These are phyloP conservation scores for Caenorhabditis becei DNA, from an alignment of 2,888 invertebrate species.

Conservation along the genomic window DNA sequence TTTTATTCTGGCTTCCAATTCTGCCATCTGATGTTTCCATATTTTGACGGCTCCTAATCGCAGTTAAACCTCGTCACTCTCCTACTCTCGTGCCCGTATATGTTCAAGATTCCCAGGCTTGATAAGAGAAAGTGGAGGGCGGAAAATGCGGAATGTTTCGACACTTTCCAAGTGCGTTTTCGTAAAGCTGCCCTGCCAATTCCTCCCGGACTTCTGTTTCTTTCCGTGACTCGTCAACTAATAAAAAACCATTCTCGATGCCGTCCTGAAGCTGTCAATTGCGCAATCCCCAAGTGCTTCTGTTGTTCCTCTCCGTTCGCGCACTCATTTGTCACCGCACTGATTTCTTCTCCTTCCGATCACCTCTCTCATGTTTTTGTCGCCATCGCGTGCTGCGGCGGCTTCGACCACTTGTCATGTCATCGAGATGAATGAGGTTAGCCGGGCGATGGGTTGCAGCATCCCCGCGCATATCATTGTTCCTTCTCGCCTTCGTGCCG, in stretches of 20 bases:
- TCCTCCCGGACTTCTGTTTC: too few relatives aligned
- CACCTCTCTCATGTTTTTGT: conserved; percentile 32
- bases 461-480: conserved; percentile 55
- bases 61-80: conserved; percentile 50
- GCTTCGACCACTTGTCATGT: conserved; percentile 55
- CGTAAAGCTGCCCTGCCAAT: too few relatives aligned
- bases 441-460: conserved; percentile 43
- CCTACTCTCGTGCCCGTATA: conserved; percentile 31
- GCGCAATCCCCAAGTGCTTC: conserved; percentile 10
- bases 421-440: conserved; percentile 60
- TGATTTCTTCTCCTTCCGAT: conserved; percentile 32
- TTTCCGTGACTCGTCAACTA: not conserved
- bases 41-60: conserved; percentile 61
- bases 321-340: conserved; percentile 40
- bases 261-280: conserved; percentile 4
- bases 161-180: conserved; percentile 46
- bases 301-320: conserved; percentile 20
- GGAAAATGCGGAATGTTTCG: conserved; percentile 48
- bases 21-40: conserved; percentile 52
- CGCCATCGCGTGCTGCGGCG: conserved; percentile 15
- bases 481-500: conserved; percentile 57
- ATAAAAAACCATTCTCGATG: too few relatives aligned
- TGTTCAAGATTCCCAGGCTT: conserved; percentile 46
- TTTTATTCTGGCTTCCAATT: not conserved
- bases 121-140: conserved; percentile 30